These are phyloP conservation scores for Ochropleura plecta DNA, from an alignment of 2,888 invertebrate genomes.

Conservation along the genomic window DNA sequence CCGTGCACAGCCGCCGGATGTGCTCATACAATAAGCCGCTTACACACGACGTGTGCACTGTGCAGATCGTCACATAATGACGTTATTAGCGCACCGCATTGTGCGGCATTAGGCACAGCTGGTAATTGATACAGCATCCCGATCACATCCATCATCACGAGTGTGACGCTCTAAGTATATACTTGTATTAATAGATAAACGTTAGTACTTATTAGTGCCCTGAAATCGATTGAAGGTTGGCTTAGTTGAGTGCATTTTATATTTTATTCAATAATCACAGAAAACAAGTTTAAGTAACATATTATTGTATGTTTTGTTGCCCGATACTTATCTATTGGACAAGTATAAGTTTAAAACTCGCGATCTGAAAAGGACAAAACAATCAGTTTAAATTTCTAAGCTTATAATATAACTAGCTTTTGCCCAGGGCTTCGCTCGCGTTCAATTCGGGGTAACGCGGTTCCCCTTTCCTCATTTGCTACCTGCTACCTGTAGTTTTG, in stretches of 20 bases:
- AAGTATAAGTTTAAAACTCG: no score
- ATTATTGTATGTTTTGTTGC: neutral
- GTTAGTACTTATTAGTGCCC: neutral
- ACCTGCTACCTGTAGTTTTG: no score
- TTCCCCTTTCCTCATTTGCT: no score
- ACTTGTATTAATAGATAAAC: neutral
- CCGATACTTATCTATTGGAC: neutral
- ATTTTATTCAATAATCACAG: no score
- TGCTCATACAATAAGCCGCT: constrained; percentile 4
- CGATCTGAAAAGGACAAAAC: no score
- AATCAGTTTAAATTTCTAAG: no score
- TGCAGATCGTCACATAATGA: neutral
- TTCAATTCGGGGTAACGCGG: no score
- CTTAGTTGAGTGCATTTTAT: no score
- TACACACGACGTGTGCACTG: neutral
- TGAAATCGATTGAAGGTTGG: neutral
- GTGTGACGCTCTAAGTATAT: neutral
- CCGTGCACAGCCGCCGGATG: neutral
- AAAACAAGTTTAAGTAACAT: neutral
- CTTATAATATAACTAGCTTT: no score
- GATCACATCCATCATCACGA: constrained; percentile 24
- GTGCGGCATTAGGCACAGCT: constrained; percentile 11
- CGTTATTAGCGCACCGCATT: constrained; percentile 3
- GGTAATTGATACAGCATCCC: constrained; percentile 31
- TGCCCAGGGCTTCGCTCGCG: no score